Evolutionary conservation across 2,113 vertebrate species (phyloP), one percentile per base, ranked within the genome.

Genomic region (Tylochromis polylepis): DNA sequence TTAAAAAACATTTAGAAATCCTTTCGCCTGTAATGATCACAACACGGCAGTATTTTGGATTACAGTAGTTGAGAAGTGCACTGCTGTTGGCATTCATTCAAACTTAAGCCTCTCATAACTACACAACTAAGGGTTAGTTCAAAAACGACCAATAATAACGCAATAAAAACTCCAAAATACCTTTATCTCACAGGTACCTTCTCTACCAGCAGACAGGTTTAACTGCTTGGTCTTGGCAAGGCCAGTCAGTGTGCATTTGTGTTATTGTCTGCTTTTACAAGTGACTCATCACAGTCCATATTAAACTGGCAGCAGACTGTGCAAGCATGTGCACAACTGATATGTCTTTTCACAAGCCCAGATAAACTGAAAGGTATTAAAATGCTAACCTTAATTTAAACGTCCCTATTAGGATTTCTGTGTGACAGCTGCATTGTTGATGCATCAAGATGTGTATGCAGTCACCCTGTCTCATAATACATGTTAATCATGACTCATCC

Each of bases 201-300:
- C 72, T 89, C 51, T 58, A 56, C 81, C 59, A 85, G 16, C 80
- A 57, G 16, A 11, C 86, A 85, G 78, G 82, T 87, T 81, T 78
- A 72, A 6, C 16, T 85, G 86, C 75, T 46, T 5, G 49, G 41
- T 84, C 87, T 89, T 88, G 85, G 85, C 20, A 2, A 82, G 46
- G 43, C 12, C 84, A 58, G 57, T 62, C 29, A 22, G 5, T 41
- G 20, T 84, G 38, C 36, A 56, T 87, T 84, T 84, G 27, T 80
- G 67, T 80, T 80, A 78, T 27, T 84, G 31, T 83, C 29, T 83
- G 62, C 51, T 87, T 88, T 85, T 83, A 53, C 43, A 87, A 82
- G 79, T 90, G 84, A 91, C 57, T 93, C 43, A 92, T 85, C 6
- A 5, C 36, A 83, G 16, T 56, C 16, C 56, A 27, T 36, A 79